Evolutionary conservation across 2,888 invertebrate species (phyloP).

Genomic region (Acleris holmiana): DNA sequence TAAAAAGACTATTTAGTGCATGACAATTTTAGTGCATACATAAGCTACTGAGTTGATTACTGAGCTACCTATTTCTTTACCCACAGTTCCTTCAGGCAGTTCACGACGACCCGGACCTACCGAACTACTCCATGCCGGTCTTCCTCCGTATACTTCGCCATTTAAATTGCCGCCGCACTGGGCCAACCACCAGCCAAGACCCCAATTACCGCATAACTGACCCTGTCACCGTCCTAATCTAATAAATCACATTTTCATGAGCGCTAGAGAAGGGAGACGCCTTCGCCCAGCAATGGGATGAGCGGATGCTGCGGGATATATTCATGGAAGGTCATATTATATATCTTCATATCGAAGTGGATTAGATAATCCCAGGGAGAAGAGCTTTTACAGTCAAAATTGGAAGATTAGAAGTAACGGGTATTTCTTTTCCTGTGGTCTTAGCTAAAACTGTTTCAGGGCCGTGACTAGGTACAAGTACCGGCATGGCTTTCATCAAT

Average conservation of each 20-base stretch:
- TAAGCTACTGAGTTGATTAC: too few species aligned
- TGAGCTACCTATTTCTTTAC: too few species aligned
- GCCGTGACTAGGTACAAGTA: too few species aligned
- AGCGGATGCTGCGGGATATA: conserved; percentile 17
- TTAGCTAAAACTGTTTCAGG: neutral
- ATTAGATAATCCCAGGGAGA: conserved; percentile 2
- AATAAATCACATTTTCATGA: neutral
- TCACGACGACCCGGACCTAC: conserved; percentile 6
- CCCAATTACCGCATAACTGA: neutral
- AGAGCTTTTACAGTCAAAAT: conserved; percentile 12
- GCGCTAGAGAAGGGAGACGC: conserved; percentile 2
- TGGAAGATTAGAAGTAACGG: neutral
- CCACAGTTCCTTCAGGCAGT: conserved; percentile 11
- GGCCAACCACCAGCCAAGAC: neutral
- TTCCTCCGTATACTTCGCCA: conserved; percentile 10
- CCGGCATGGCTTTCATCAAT: too few species aligned
- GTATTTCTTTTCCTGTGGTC: neutral
- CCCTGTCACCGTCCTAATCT: too few species aligned
- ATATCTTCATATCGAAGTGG: neutral
- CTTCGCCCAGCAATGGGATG: conserved; percentile 15
- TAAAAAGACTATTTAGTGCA: too few species aligned
- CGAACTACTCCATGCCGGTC: neutral
- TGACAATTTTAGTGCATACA: too few species aligned
- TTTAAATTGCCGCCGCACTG: conserved; percentile 7
- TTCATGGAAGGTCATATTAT: conserved; percentile 6